Evolutionary conservation across 2,888 invertebrate genomes (phyloP), one percentile per base, ranked within the genome.

Genomic region (Drosophila sordidula): DNA sequence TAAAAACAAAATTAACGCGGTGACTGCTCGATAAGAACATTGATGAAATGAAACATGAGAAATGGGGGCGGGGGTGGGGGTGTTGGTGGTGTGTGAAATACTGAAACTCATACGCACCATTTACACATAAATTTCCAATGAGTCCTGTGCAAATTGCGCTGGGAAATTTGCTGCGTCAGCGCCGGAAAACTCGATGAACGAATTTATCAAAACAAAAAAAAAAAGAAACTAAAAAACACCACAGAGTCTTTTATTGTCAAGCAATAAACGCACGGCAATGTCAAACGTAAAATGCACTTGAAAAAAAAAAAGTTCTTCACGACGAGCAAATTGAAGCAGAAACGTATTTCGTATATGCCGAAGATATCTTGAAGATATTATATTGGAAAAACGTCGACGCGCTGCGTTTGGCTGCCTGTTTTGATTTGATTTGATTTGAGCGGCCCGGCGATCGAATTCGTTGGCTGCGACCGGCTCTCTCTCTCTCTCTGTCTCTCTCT

Each of bases 361-460:
- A 9, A 42, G 12, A 29, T 61, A 62, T 58, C 41, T 58, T 32
- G 26, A 32, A 67, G 66, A 52, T 51, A 52, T 16, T 61, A 50
- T 49, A 62, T 75, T 57, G 78, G 63, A 47, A 76, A 63, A 68
- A 62, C 80, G 47, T 51, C 82, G 82, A 82, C 75, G 85, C 82
- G 88, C 59, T 84, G 87, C 75, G 85, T 82, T 82, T 69, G 82
- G 50, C 85, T 77, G 82, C 66, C 78, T 68, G 89, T 70, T 74
- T 84, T 84, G 87, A 82, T 89, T 87, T 84, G 87, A 82, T 89
- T 87, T 82, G 82, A 82, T 80, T 82, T 74, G 70, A 83, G 75
- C 64, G 66, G 66, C 57, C 51, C 47, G 70, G 44, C 87, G 85
- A 82, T 82, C 81, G 78, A 80, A 89, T 54, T 57, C 61, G 74